Conservation (phyloP, 2,113 vertebrate genomes). For the Agelaius phoeniceus region DNA sequence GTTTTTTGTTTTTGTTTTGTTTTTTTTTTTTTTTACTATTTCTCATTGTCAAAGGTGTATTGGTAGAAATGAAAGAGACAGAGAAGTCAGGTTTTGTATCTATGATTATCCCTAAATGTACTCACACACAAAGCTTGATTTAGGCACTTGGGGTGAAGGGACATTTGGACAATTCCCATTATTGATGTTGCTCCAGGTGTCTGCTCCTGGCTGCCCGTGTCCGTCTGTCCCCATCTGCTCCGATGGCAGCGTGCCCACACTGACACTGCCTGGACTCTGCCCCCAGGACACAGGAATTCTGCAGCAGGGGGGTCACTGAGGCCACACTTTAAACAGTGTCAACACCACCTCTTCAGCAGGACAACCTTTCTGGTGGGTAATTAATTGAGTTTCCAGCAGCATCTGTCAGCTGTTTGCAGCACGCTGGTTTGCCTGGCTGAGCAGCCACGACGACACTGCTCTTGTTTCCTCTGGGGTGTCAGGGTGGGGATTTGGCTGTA, state of each 20-base stretch:
- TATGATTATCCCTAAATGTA: not conserved
- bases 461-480: not conserved
- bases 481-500: not conserved
- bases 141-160: not conserved
- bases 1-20: no score
- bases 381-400: conserved; percentile 22
- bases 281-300: not conserved
- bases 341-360: not conserved
- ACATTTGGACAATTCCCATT: not conserved
- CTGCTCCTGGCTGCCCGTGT: not conserved
- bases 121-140: not conserved
- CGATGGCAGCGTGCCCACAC: not conserved
- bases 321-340: not conserved
- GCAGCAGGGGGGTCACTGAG: not conserved
- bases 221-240: not conserved
- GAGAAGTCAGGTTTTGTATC: not conserved
- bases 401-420: not conserved
- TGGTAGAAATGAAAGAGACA: not conserved
- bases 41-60: not conserved
- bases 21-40: not conserved
- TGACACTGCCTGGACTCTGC: not conserved
- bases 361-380: not conserved
- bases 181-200: not conserved
- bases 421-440: not conserved
- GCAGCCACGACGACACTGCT: not conserved